phyloP scores from a whole-genome alignment of 2,113 vertebrate species.

The Callipepla californica region DNA sequence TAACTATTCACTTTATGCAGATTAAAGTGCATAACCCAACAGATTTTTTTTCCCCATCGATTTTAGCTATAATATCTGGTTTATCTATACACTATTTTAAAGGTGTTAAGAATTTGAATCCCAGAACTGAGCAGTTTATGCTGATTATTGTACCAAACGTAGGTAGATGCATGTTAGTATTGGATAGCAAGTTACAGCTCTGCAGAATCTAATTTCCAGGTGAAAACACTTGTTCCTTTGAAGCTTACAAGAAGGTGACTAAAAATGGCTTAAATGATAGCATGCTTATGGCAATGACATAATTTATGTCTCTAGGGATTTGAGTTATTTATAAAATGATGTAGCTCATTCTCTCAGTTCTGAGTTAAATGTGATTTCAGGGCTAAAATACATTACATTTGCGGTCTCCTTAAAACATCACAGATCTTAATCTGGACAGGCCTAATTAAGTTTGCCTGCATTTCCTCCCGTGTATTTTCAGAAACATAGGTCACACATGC shows the following conservation, averaged over 20 bases:
- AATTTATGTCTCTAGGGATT: neutral
- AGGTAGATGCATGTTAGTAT: neutral
- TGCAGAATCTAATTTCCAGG: neutral
- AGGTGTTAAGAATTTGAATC: neutral
- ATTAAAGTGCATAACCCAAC: neutral
- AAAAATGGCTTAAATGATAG: neutral
- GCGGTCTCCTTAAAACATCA: neutral
- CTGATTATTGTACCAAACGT: neutral
- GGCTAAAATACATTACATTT: neutral
- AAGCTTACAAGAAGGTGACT: neutral
- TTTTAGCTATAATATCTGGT: neutral
- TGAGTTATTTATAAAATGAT: neutral
- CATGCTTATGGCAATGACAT: neutral
- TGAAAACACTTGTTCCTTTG: neutral
- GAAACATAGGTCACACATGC: neutral
- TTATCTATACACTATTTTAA: neutral
- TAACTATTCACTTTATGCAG: neutral
- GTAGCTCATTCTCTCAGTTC: neutral
- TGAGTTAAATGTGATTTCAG: neutral
- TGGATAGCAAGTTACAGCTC: neutral
- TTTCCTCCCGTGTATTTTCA: neutral
- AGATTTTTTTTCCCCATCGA: neutral
- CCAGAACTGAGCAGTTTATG: neutral
- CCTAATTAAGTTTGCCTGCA: neutral
- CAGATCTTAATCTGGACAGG: neutral